phyloP scores from a whole-genome alignment of 2,888 invertebrate species.

The Camptogramma bilineatum region DNA sequence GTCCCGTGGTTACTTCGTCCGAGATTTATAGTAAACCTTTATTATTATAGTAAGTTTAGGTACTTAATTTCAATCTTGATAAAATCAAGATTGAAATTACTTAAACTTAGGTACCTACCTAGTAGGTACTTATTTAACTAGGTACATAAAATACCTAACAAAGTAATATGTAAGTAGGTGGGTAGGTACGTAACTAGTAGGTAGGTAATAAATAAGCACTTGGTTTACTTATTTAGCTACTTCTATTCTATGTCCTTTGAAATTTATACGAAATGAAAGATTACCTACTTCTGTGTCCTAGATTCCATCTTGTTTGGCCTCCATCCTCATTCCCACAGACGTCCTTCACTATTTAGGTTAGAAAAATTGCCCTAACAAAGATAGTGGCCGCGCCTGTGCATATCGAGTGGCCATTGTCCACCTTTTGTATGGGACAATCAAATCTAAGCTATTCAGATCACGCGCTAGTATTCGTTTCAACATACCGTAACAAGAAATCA shows the following conservation, averaged over 20 bases:
- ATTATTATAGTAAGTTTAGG: no score
- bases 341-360: conserved; percentile 82
- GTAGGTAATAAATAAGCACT: background rate
- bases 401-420: conserved; percentile 75
- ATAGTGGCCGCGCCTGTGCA: conserved; percentile 67
- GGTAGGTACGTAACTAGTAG: background rate
- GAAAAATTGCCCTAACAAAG: conserved; percentile 71
- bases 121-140: no score
- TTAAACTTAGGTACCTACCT: no score
- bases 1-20: no score
- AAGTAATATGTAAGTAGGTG: no score
- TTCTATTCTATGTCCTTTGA: conserved; percentile 2
- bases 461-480: conserved; percentile 80
- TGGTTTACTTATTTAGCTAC: background rate
- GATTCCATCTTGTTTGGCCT: conserved; percentile 22
- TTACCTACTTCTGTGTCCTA: conserved; percentile 9
- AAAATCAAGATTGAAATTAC: no score
- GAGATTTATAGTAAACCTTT: no score
- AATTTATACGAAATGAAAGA: conserved; percentile 13
- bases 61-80: no score
- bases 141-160: no score
- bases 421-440: conserved; percentile 69
- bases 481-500: conserved; percentile 78
- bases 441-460: conserved; percentile 74
- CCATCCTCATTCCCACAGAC: conserved; percentile 62